Conservation (phyloP, 2,113 vertebrate species). For the Callocephalon fimbriatum region DNA sequence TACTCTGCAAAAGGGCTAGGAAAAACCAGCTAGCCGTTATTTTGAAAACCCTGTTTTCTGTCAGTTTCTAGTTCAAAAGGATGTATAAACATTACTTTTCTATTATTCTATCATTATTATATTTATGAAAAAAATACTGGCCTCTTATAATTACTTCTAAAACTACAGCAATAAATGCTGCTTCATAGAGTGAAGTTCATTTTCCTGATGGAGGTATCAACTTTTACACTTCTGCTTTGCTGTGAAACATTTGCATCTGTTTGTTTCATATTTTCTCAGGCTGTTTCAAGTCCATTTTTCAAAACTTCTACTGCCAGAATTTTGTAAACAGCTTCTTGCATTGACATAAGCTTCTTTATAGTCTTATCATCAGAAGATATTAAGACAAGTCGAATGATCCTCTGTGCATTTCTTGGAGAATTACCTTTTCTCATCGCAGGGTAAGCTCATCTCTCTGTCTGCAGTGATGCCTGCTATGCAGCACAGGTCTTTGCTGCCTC, state of each 20-base stretch:
- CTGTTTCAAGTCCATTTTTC: neutral
- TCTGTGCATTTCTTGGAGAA: neutral
- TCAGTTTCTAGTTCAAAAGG: neutral
- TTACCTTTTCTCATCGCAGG: neutral
- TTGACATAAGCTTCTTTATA: neutral
- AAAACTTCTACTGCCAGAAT: neutral
- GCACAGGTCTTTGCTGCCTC: neutral
- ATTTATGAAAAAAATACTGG: neutral
- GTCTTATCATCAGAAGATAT: neutral
- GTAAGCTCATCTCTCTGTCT: neutral
- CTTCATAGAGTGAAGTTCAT: neutral
- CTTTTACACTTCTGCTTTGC: neutral
- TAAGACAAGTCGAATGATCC: neutral
- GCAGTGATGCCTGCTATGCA: accelerated
- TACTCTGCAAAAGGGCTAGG: neutral
- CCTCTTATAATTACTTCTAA: neutral
- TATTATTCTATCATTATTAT: neutral
- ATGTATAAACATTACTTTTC: neutral
- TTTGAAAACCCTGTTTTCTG: neutral
- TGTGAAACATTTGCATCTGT: neutral
- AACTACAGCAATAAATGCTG: neutral
- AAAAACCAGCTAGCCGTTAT: neutral
- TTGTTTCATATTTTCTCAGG: neutral
- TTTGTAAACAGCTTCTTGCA: neutral
- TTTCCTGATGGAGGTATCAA: neutral